phyloP scores from a whole-genome alignment of 2,888 invertebrate species.

The Ophion costatus region DNA sequence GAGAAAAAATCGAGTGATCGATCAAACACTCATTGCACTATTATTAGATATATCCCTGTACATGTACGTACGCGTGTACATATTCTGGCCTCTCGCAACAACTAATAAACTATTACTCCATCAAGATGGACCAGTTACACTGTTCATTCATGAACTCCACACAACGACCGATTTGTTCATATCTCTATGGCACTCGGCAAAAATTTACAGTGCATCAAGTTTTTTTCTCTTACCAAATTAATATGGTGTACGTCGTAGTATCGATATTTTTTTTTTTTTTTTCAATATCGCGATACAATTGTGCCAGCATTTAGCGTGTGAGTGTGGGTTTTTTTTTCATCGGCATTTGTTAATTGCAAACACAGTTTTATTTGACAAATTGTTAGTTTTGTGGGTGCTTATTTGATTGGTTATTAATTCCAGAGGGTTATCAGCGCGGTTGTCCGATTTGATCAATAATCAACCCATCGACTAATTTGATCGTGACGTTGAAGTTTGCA shows the following conservation, averaged over 20 bases:
- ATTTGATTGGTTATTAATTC: too few relatives aligned
- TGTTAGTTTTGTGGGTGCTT: not conserved
- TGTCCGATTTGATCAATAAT: too few relatives aligned
- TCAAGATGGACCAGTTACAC: conserved; percentile 14
- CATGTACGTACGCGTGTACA: too few relatives aligned
- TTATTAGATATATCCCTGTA: not conserved
- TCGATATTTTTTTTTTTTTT: not conserved
- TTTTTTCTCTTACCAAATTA: not conserved
- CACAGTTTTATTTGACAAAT: not conserved
- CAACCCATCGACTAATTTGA: too few relatives aligned
- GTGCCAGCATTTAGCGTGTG: not conserved
- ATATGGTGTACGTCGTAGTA: not conserved
- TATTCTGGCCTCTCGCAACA: too few relatives aligned
- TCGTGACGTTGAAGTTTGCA: too few relatives aligned
- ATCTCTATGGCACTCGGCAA: too few relatives aligned
- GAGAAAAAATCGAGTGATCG: not conserved
- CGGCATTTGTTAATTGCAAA: not conserved
- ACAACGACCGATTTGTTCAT: conserved; percentile 2
- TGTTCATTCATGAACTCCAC: conserved; percentile 18
- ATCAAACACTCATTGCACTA: too few relatives aligned
- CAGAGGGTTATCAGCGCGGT: too few relatives aligned
- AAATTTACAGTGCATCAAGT: not conserved
- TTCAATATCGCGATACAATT: not conserved
- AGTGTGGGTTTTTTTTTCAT: not conserved
- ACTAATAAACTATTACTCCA: conserved; percentile 5